Percentiles rank a stretch among this genome's conserved stretches.
Conservation (phyloP, 2,113 vertebrate species). For the Hippocampus comes region DNA sequence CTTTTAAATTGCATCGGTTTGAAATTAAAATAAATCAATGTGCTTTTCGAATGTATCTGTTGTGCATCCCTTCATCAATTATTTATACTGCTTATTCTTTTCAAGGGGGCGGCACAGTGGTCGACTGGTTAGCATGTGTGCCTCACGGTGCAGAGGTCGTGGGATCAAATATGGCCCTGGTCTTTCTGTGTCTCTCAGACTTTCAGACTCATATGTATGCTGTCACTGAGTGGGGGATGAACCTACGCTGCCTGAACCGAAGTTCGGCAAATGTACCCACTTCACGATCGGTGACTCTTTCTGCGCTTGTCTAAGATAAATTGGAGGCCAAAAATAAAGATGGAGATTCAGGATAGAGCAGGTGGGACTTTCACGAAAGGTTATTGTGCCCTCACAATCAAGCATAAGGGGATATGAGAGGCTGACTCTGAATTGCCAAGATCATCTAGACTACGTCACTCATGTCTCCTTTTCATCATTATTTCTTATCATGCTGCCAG, state of each 20-base stretch:
- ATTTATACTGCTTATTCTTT: background rate
- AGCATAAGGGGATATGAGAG: constrained; percentile 26
- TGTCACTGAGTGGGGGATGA: background rate
- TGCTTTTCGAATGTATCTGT: too few relatives aligned
- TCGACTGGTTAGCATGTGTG: too few relatives aligned
- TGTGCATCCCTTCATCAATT: background rate
- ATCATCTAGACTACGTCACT: constrained; percentile 34
- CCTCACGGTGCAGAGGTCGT: too few relatives aligned
- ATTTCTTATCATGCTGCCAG: constrained; percentile 28
- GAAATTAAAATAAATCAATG: too few relatives aligned
- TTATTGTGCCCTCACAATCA: constrained; percentile 29
- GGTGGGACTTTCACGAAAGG: constrained; percentile 6
- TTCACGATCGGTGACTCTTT: background rate
- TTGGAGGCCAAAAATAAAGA: constrained; percentile 12
- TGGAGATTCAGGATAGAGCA: background rate
- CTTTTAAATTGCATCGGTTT: too few relatives aligned
- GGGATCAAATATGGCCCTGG: too few relatives aligned
- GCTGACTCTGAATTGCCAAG: constrained; percentile 19
- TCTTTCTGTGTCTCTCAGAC: too few relatives aligned
- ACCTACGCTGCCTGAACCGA: background rate
- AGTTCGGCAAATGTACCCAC: background rate
- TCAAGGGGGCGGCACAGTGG: background rate
- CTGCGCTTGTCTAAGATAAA: background rate
- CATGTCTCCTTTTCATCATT: background rate
- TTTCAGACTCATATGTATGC: background rate